A percentile compares a stretch with the other conserved stretches of the same genome.
These are phyloP conservation scores for Pollimyrus isidori DNA, from an alignment of 2,113 vertebrate genomes.

Conservation along the genomic window DNA sequence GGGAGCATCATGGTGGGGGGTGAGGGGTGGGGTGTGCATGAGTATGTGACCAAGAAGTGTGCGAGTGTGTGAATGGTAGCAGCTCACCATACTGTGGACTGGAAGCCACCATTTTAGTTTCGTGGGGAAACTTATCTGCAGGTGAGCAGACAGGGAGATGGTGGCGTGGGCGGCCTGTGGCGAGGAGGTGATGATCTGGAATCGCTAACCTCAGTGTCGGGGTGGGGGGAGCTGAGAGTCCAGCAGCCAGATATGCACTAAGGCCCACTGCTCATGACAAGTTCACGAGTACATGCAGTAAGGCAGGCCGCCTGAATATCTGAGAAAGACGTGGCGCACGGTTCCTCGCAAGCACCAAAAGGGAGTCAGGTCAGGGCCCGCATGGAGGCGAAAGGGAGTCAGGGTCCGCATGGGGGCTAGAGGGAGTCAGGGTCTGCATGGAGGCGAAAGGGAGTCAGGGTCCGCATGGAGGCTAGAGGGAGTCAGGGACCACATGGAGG, in stretches of 20 bases:
- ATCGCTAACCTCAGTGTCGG: background rate
- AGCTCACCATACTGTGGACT: background rate
- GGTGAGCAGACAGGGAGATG: background rate
- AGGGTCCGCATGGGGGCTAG: background rate
- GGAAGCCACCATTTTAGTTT: background rate
- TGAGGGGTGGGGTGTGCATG: background rate
- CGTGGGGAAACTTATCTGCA: background rate
- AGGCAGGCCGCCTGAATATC: background rate
- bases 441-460: background rate
- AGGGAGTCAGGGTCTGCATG: background rate
- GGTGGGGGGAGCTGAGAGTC: background rate
- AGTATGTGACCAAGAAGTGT: background rate
- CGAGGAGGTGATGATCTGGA: background rate
- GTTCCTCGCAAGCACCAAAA: background rate
- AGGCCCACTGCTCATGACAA: background rate
- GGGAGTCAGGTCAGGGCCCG: background rate
- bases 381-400: background rate
- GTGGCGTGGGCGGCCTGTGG: background rate
- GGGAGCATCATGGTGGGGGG: background rate
- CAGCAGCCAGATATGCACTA: background rate
- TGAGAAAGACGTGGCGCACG: background rate
- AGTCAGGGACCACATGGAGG: background rate
- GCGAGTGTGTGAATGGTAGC: background rate
- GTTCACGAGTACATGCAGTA: background rate
- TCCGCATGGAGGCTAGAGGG: background rate